A percentile compares a stretch with the other conserved stretches of the same genome.
Conservation (phyloP, 2,113 vertebrate genomes). For the Herpetotheres cachinnans region DNA sequence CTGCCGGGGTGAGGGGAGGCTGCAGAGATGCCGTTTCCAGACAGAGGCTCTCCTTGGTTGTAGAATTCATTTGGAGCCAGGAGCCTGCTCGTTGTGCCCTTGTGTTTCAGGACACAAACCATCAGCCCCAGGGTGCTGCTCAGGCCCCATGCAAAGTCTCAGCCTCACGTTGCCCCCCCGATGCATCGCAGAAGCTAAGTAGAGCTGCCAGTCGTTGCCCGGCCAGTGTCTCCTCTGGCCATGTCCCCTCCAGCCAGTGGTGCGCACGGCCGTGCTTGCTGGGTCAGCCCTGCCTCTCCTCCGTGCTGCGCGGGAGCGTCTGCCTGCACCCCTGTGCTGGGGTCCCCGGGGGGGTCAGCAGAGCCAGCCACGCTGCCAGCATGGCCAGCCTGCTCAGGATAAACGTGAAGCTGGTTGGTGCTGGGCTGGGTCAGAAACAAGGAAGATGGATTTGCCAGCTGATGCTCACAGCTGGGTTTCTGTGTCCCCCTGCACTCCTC, state of each 20-base stretch:
- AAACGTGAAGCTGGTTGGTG: not conserved
- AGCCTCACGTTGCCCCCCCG: not conserved
- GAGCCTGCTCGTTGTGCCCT: not conserved
- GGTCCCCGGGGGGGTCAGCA: not conserved
- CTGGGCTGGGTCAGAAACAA: not conserved
- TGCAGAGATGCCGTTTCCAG: not conserved
- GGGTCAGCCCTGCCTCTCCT: not conserved
- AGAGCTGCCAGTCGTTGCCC: rapidly evolving
- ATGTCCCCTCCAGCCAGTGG: not conserved
- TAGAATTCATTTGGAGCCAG: not conserved
- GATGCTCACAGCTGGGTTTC: not conserved
- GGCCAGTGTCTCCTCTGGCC: not conserved
- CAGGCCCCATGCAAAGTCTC: not conserved
- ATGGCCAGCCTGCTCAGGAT: rapidly evolving
- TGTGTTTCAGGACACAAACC: not conserved
- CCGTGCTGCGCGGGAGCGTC: rapidly evolving
- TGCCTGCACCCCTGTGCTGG: rapidly evolving
- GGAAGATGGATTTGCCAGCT: not conserved
- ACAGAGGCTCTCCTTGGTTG: not conserved
- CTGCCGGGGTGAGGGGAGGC: not conserved
- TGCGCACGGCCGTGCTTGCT: rapidly evolving
- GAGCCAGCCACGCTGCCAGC: not conserved
- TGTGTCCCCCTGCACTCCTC: not conserved
- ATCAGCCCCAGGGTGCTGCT: not conserved
- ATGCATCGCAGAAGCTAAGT: not conserved